A percentile compares a stretch with the other conserved stretches of the same genome.
Conservation (phyloP, 2,888 invertebrate genomes). For the Schrankia costaestrigalis region DNA sequence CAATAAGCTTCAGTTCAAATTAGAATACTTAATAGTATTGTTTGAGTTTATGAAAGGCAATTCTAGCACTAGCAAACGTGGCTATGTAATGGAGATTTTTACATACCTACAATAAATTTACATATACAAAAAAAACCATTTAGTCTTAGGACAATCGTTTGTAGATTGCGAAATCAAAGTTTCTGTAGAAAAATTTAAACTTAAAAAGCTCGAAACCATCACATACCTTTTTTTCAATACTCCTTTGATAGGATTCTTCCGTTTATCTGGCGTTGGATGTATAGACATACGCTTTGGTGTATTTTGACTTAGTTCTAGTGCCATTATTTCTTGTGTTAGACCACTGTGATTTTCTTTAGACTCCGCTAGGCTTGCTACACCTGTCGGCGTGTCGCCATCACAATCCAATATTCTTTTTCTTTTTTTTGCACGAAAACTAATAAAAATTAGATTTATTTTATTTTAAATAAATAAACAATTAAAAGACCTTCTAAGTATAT, state of each 20-base stretch:
- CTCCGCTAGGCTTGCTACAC: slow-evolving; percentile 61
- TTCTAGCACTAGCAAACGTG: no score
- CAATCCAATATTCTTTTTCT: slow-evolving; percentile 80
- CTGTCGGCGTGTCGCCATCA: slow-evolving; percentile 69
- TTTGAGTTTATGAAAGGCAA: no score
- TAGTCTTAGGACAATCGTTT: no score
- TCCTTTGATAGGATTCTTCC: slow-evolving; percentile 78
- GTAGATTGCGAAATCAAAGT: no score
- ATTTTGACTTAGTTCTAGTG: slow-evolving; percentile 83
- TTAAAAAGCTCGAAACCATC: background rate
- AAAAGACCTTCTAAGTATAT: no score
- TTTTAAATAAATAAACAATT: no score
- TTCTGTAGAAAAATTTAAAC: no score
- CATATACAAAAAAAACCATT: no score
- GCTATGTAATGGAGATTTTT: no score
- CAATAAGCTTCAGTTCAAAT: background rate
- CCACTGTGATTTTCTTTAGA: slow-evolving; percentile 81
- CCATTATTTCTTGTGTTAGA: slow-evolving; percentile 85
- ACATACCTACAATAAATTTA: no score
- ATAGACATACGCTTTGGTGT: slow-evolving; percentile 84
- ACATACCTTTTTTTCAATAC: slow-evolving; percentile 81
- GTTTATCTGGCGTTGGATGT: slow-evolving; percentile 72
- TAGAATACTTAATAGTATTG: no score
- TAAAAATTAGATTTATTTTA: background rate
- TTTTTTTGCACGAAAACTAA: slow-evolving; percentile 79